A percentile compares a stretch with the other conserved stretches of the same genome.
Conservation (phyloP, 2,797 vertebrate genomes). For the Steatocranus sp. region DNA sequence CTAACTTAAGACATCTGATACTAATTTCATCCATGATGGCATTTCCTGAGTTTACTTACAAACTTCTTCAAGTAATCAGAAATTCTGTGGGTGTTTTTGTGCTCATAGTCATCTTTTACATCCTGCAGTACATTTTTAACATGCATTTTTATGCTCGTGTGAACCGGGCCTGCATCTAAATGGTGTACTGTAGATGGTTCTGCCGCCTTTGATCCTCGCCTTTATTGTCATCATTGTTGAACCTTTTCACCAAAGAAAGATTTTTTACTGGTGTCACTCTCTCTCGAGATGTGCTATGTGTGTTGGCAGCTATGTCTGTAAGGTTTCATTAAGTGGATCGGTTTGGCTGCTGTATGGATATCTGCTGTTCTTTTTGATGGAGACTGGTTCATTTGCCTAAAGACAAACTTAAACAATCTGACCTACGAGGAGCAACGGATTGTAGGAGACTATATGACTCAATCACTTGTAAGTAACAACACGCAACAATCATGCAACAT, state of each 20-base stretch:
- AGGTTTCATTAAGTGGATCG: fast-evolving
- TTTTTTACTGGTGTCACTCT: fast-evolving
- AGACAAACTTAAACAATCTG: neutral
- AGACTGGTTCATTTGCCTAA: constrained; percentile 6
- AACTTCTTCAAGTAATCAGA: fast-evolving
- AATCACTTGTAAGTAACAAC: constrained; percentile 13
- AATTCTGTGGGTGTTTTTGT: neutral
- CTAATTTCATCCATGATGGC: fast-evolving
- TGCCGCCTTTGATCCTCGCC: neutral
- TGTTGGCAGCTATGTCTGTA: fast-evolving
- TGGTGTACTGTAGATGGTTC: neutral
- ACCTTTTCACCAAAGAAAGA: neutral
- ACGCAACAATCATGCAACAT: neutral
- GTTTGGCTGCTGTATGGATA: neutral
- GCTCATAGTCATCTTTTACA: neutral
- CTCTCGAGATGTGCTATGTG: fast-evolving
- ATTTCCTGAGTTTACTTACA: fast-evolving
- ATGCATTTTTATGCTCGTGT: constrained; percentile 19
- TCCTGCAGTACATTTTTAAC: constrained; percentile 28
- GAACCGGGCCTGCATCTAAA: fast-evolving
- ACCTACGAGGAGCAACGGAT: neutral
- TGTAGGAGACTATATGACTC: neutral
- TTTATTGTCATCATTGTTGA: neutral
- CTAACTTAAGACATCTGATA: fast-evolving
- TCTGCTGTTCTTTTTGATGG: constrained; percentile 3